phyloP scores from a whole-genome alignment of 2,113 vertebrate species.

The Pheucticus melanocephalus region DNA sequence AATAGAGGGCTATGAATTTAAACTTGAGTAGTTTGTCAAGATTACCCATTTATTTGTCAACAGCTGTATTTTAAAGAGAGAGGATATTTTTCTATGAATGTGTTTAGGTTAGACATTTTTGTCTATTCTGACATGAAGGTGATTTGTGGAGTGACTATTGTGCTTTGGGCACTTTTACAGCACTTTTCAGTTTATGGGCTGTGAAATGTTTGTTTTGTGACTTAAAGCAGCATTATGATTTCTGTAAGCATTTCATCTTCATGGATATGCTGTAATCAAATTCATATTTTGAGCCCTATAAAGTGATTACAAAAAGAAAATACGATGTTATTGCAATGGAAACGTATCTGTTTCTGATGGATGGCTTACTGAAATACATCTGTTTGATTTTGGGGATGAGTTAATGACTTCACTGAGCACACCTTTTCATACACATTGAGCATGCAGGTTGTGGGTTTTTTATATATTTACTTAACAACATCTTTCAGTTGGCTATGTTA shows the following conservation, averaged over 20 bases:
- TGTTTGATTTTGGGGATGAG: slow-evolving; percentile 58
- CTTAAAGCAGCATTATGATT: slow-evolving; percentile 61
- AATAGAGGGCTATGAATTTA: neutral
- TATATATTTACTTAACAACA: neutral
- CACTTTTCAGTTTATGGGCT: slow-evolving; percentile 26
- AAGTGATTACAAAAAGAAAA: slow-evolving; percentile 67
- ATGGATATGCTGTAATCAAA: slow-evolving; percentile 62
- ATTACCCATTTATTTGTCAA: neutral
- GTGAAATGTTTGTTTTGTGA: slow-evolving; percentile 49
- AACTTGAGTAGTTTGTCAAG: neutral
- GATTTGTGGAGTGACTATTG: neutral
- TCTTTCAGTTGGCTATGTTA: neutral
- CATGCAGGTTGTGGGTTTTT: neutral
- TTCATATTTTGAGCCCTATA: slow-evolving; percentile 62
- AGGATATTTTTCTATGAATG: neutral
- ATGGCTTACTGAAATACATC: slow-evolving; percentile 56
- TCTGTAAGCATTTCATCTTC: slow-evolving; percentile 67
- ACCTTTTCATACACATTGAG: slow-evolving; percentile 23
- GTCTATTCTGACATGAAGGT: neutral
- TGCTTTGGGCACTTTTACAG: neutral
- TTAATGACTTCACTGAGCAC: slow-evolving; percentile 35
- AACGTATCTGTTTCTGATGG: slow-evolving; percentile 50
- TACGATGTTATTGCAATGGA: slow-evolving; percentile 52
- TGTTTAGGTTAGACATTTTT: neutral
- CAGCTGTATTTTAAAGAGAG: neutral